Percentiles rank a stretch among this genome's conserved stretches.
phyloP scores from a whole-genome alignment of 2,113 vertebrate species.

The Dasyurus viverrinus region DNA sequence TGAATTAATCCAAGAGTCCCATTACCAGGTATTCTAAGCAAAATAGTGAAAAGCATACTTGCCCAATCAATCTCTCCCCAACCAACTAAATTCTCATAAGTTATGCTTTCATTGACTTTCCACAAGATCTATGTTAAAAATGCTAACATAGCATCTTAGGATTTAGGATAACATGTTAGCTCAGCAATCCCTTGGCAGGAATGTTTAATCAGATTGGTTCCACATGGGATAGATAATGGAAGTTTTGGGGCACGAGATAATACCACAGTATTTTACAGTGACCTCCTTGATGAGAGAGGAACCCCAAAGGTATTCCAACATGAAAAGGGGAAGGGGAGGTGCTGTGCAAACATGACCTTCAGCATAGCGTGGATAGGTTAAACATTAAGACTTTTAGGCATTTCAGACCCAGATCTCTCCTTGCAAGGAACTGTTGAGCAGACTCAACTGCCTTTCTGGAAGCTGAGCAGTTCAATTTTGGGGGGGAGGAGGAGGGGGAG shows the following conservation, averaged over 20 bases:
- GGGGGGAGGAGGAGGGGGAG: too few species aligned
- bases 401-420: neutral
- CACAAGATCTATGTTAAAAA: neutral
- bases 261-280: neutral
- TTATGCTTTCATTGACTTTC: neutral
- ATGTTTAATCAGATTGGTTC: neutral
- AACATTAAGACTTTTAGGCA: neutral
- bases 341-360: neutral
- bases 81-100: neutral
- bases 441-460: neutral
- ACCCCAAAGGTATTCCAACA: neutral
- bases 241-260: neutral
- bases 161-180: neutral
- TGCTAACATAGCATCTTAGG: neutral
- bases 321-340: accelerated
- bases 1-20: neutral
- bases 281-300: neutral
- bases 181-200: neutral
- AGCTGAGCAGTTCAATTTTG: neutral
- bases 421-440: neutral
- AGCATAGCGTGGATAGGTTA: neutral
- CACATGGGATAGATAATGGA: neutral
- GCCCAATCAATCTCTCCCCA: neutral
- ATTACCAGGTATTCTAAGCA: neutral
- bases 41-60: neutral